phyloP scores from a whole-genome alignment of 2,888 invertebrate genomes.

The Oeneis ivallda region DNA sequence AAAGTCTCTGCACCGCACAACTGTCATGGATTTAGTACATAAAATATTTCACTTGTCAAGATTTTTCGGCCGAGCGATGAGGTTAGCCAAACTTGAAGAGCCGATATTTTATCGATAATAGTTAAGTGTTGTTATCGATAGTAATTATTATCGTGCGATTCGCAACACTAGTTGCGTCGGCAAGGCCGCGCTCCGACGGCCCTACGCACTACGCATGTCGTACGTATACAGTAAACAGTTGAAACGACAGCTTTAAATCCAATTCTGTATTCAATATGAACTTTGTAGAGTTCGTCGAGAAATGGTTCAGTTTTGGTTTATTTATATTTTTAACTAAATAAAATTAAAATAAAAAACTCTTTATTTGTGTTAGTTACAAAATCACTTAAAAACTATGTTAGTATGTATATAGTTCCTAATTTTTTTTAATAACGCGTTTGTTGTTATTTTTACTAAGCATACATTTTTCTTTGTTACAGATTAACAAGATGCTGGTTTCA shows the following conservation, averaged over 20 bases:
- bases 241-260: constrained; percentile 56
- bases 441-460: constrained; percentile 35
- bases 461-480: constrained; percentile 58
- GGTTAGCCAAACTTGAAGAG: background rate
- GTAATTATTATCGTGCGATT: constrained; percentile 47
- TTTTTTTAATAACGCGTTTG: constrained; percentile 21
- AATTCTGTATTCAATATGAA: constrained; percentile 50
- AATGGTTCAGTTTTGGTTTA: constrained; percentile 21
- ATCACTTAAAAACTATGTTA: no score
- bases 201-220: constrained; percentile 56
- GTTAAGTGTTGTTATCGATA: constrained; percentile 69
- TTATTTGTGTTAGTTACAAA: no score
- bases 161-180: constrained; percentile 67
- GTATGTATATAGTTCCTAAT: no score
- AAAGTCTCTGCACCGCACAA: background rate
- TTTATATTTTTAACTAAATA: constrained; percentile 23
- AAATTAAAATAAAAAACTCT: no score
- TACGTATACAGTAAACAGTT: constrained; percentile 48
- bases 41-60: background rate
- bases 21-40: background rate
- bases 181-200: constrained; percentile 72
- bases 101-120: constrained; percentile 61
- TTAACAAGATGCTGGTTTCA: constrained; percentile 67
- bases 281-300: constrained; percentile 37
- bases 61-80: background rate